Base-by-base conservation (phyloP, 1,140 invertebrate species). In the Phortica variegata region DNA sequence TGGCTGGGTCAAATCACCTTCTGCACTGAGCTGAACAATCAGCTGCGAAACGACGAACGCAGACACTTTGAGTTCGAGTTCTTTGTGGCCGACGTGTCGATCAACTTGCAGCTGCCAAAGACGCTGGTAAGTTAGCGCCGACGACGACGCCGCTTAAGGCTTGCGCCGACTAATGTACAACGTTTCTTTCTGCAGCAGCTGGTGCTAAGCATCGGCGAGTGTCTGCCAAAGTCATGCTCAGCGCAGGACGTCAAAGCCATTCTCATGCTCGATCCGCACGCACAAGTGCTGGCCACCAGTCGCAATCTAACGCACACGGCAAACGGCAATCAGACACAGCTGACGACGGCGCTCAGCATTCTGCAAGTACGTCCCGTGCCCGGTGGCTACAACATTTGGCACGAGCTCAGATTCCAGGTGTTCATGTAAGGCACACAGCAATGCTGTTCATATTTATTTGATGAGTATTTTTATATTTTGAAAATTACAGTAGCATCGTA, bases 331-430 rank as follows among this genome's bases (percentile, higher is more conserved):
- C 54, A 68, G 20, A 58, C 58, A n/a, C 68, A 53, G 12, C 32
- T 69, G 15, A 58, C 69, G 31, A 53, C 61, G 1, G 17, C 43
- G 3, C 43, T 84, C 12, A 66, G 56, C n/a, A 79, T 89, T 2
- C 69, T 87, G 12, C 79, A 78, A 31, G 82, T 90, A 3, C 80
- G 87, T 29, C 77, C 81, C 0, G 86, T 91, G 4, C 89, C 88
- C 2, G 87, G 84, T 32, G 70, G 81, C 33, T 91, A 89, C 60
- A 80, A 79, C 13, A 61, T 86, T 17, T 81, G 82, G 62, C 65
- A 76, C 8, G 88, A 91, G 75, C 70, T 80, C 9, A 89, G 87
- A 70, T 81, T 89, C 49, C 84, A 85, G 62, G 80, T 89, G 49
- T 77, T 89, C 26, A 80, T 82, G 88, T 90, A 77, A 84, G 84